phyloP scores from a whole-genome alignment of 2,113 vertebrate species.

The Capra hircus region DNA sequence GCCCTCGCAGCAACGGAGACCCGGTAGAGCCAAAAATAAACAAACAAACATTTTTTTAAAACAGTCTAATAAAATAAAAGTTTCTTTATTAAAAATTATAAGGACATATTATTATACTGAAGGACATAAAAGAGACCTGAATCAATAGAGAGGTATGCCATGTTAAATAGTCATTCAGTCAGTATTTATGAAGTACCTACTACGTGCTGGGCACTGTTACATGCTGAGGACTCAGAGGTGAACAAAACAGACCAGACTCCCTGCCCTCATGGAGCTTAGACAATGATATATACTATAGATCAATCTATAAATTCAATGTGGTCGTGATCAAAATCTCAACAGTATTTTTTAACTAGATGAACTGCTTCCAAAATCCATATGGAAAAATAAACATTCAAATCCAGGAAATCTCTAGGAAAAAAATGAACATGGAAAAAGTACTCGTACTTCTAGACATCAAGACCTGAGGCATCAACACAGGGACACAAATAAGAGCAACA shows the following conservation, averaged over 20 bases:
- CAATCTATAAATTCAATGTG: neutral
- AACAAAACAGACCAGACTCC: neutral
- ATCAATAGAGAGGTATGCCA: neutral
- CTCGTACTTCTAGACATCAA: neutral
- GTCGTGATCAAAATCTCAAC: neutral
- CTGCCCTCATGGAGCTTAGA: neutral
- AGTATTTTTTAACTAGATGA: constrained; percentile 11
- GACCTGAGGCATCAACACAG: neutral
- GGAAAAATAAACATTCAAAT: neutral
- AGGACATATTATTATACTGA: neutral
- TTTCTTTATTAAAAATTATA: neutral
- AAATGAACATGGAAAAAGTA: neutral
- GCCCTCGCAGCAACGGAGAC: neutral
- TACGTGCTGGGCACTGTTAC: neutral
- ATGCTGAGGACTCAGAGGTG: neutral
- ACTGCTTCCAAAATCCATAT: neutral
- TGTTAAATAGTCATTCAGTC: neutral
- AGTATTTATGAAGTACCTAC: neutral
- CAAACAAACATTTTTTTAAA: neutral
- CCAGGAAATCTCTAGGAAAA: neutral
- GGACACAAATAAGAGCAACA: neutral
- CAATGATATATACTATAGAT: neutral
- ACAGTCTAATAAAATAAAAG: neutral
- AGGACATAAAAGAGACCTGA: neutral
- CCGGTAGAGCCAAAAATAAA: neutral